phyloP scores from a whole-genome alignment of 2,797 vertebrate genomes.

The Eulemur albifrons region DNA sequence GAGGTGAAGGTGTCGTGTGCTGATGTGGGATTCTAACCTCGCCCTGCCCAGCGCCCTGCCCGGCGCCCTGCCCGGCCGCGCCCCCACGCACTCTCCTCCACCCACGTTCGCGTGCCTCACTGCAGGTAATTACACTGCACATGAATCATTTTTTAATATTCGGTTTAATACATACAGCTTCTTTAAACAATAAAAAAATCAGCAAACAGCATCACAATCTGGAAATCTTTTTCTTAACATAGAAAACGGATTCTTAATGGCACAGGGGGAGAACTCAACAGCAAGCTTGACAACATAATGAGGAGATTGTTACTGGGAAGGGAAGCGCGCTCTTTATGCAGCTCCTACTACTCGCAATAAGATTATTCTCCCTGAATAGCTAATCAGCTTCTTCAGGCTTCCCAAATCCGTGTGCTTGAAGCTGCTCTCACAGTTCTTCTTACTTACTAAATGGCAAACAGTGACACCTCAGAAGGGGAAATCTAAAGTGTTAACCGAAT shows the following conservation, averaged over 20 bases:
- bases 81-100: background rate
- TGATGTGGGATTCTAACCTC: background rate
- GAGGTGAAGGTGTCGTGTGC: constrained; percentile 18
- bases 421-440: constrained; percentile 82
- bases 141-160: constrained; percentile 84
- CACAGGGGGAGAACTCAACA: constrained; percentile 84
- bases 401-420: constrained; percentile 83
- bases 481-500: constrained; percentile 87
- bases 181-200: constrained; percentile 86
- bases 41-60: background rate
- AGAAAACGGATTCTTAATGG: constrained; percentile 86
- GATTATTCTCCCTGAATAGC: constrained; percentile 88
- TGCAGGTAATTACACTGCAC: constrained; percentile 72
- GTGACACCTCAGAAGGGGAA: constrained; percentile 87
- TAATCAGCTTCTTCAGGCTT: constrained; percentile 86
- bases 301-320: constrained; percentile 87
- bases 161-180: constrained; percentile 84
- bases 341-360: constrained; percentile 86
- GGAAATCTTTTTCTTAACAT: constrained; percentile 87
- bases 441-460: constrained; percentile 84
- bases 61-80: background rate
- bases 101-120: background rate
- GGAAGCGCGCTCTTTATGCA: constrained; percentile 85
- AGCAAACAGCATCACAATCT: constrained; percentile 87
- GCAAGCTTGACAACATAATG: constrained; percentile 89